Conservation (phyloP, 1,140 invertebrate species). For the Procambarus clarkii region DNA sequence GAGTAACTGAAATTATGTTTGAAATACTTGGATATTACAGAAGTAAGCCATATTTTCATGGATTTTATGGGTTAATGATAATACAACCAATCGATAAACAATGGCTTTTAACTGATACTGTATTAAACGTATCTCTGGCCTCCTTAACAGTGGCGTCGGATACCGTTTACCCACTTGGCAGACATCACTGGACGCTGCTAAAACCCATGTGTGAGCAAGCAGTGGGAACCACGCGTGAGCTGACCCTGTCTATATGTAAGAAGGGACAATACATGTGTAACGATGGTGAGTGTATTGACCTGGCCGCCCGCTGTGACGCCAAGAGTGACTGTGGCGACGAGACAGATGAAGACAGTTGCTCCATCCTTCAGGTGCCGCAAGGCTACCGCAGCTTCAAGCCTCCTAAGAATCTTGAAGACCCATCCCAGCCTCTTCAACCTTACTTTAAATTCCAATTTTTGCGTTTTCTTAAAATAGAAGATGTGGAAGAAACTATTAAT, state of each 20-base stretch:
- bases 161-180: conserved; percentile 30
- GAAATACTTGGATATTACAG: conserved; percentile 35
- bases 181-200: conserved; percentile 11
- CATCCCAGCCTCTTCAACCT: no score
- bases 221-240: background rate
- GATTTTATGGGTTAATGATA: background rate
- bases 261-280: conserved; percentile 42
- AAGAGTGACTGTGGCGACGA: conserved; percentile 38
- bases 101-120: background rate
- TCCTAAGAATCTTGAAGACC: no score
- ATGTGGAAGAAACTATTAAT: no score
- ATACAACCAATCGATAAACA: background rate
- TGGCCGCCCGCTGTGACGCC: conserved; percentile 15
- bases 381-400: no score
- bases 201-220: conserved; percentile 9
- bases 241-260: conserved; percentile 32
- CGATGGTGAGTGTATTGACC: conserved; percentile 36
- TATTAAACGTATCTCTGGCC: background rate
- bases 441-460: no score
- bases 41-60: background rate
- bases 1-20: conserved; percentile 33
- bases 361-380: no score
- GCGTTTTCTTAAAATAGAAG: no score
- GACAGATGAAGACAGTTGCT: conserved; percentile 52
- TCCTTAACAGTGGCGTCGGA: background rate